Base-by-base conservation (phyloP, 2,797 vertebrate genomes). In the Orestias chungarensis region DNA sequence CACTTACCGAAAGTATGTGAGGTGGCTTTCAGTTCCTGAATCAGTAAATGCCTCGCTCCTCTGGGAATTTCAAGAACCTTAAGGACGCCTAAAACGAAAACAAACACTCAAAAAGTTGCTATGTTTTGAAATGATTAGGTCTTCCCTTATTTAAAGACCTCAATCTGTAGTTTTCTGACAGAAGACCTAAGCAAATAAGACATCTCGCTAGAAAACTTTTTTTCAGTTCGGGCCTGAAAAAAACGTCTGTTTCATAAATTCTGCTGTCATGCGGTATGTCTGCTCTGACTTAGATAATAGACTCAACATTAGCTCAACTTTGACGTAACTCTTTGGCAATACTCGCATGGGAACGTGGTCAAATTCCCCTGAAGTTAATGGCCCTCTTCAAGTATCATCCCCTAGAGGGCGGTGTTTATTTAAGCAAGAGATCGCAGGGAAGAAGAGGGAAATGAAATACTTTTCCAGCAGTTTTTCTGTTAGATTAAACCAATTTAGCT, bases 31-130 rank as follows among this genome's bases (percentile, higher is more conserved):
- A 94, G 91, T 88, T 99, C 97, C 89, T 99, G 97, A 89, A 99
- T 95, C 68, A 98, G 94, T 66, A 99, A 93, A 86, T 99, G 98
- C 77, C 97, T 95, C 1, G 98, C 97, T 80, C 97, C 97, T 81
- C 93, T 85, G 9, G 98, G 98, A 86, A 99, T 96, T 92, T 98
- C 97, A 85, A 98, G 96, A 92, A 99, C 96, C 93, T 96, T 98
- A 79, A 97, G 87, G 69, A 96, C 96, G 79, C 87, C 93, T 94
- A 78, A 82, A 91, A 91, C 35, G 25, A 89, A 78, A n/a, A n/a
- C n/a, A n/a, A n/a, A 81, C 27, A 82, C 65, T 84, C 61, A 81
- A 69, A 55, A 73, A 42, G 70, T 76, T 76, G 79, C 1, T 23
- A 78, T 79, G 77, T 80, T 2, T 20, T 77, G 66, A 62, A 52